These are phyloP conservation scores for Pinna nobilis DNA, from an alignment of 1,140 invertebrate species.

Conservation along the genomic window DNA sequence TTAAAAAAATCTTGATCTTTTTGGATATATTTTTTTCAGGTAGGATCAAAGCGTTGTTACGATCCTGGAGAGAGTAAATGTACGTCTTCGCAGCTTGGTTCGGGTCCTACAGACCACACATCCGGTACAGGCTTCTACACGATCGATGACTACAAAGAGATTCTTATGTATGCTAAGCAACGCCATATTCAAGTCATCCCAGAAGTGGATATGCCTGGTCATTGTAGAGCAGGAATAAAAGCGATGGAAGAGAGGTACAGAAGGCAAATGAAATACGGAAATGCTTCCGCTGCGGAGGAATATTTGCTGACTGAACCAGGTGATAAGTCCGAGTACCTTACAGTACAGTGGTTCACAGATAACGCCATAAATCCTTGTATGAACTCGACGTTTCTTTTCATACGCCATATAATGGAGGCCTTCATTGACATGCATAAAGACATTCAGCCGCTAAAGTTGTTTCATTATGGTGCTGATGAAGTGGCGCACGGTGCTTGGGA, in stretches of 20 bases:
- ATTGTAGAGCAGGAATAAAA: constrained; percentile 55
- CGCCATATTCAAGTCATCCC: constrained; percentile 58
- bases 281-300: constrained; percentile 41
- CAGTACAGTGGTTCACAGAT: constrained; percentile 67
- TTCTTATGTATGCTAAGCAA: constrained; percentile 50
- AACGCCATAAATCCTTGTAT: constrained; percentile 71
- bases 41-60: constrained; percentile 49
- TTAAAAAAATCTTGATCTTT: too few relatives aligned
- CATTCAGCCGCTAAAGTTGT: constrained; percentile 59
- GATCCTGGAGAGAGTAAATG: constrained; percentile 34
- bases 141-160: constrained; percentile 52
- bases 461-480: constrained; percentile 69
- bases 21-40: constrained; percentile 34
- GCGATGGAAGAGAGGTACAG: constrained; percentile 61
- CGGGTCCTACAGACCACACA: constrained; percentile 39
- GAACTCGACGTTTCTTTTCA: constrained; percentile 62
- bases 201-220: constrained; percentile 64
- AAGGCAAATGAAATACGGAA: constrained; percentile 32
- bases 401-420: constrained; percentile 50
- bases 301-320: constrained; percentile 59
- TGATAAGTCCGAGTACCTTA: constrained; percentile 63
- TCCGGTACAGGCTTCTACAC: constrained; percentile 53
- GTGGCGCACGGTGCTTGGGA: constrained; percentile 59
- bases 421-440: constrained; percentile 52
- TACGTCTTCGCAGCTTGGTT: constrained; percentile 48